Conservation (phyloP, 2,113 vertebrate species). For the Ornithorhynchus anatinus region DNA sequence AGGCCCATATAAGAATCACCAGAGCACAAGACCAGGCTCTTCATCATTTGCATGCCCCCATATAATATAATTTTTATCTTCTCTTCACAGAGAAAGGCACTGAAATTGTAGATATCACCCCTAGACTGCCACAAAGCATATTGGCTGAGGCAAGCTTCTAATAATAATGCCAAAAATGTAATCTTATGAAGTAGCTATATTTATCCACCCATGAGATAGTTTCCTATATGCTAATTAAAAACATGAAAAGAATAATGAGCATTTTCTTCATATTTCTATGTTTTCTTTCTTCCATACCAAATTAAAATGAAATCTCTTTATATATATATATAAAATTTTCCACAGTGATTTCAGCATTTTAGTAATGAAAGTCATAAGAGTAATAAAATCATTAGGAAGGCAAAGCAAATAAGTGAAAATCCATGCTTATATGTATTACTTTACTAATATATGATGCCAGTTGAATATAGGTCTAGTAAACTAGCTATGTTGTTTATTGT, state of each 20-base stretch:
- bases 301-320: slow-evolving; percentile 29
- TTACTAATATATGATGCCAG: slow-evolving; percentile 2
- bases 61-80: slow-evolving; percentile 63
- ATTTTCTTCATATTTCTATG: background rate
- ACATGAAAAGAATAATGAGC: background rate
- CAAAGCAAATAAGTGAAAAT: slow-evolving; percentile 24
- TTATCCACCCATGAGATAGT: slow-evolving; percentile 23
- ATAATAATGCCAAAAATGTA: slow-evolving; percentile 28
- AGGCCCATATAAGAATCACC: slow-evolving; percentile 59
- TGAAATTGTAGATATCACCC: slow-evolving; percentile 40
- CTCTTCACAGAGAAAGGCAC: slow-evolving; percentile 28
- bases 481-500: background rate
- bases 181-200: slow-evolving; percentile 42
- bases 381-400: background rate
- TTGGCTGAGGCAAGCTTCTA: slow-evolving; percentile 35
- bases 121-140: slow-evolving; percentile 5
- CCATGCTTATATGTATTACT: background rate
- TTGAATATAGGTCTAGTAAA: slow-evolving; percentile 33
- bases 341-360: background rate
- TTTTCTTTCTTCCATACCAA: background rate
- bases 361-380: slow-evolving; percentile 27
- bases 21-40: slow-evolving; percentile 40
- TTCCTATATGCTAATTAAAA: slow-evolving; percentile 4
- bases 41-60: slow-evolving; percentile 52
- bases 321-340: background rate